phyloP scores from a whole-genome alignment of 2,797 vertebrate genomes.

The Lates japonicus region DNA sequence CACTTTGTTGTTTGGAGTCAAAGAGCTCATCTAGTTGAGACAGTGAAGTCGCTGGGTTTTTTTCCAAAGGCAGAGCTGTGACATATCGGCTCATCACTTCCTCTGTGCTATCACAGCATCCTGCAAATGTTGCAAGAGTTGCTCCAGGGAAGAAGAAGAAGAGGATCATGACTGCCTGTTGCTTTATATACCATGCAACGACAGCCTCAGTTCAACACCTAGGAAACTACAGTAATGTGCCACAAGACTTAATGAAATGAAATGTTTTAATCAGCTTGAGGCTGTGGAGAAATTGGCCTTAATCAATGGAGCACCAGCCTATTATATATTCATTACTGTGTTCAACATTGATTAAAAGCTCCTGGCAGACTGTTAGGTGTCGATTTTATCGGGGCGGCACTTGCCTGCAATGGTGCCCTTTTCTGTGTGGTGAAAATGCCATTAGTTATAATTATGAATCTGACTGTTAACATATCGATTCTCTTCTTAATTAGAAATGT shows the following conservation, averaged over 20 bases:
- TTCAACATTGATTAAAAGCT: constrained; percentile 67
- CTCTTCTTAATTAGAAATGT: constrained; percentile 62
- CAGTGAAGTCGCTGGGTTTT: not conserved
- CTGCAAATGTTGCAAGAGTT: constrained; percentile 27
- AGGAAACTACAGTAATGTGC: constrained; percentile 28
- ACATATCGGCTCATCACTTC: constrained; percentile 21
- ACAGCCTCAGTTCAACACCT: constrained; percentile 26
- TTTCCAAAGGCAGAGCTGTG: constrained; percentile 12
- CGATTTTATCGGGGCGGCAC: constrained; percentile 44
- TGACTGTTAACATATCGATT: constrained; percentile 59
- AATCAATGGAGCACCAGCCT: constrained; percentile 56
- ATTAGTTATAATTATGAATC: constrained; percentile 63
- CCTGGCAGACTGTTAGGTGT: constrained; percentile 44
- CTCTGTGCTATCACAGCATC: constrained; percentile 18
- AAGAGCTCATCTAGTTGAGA: constrained; percentile 7
- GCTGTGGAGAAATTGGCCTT: constrained; percentile 40
- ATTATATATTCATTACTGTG: constrained; percentile 63
- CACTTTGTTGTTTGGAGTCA: not conserved
- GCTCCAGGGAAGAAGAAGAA: constrained; percentile 23
- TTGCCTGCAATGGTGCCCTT: constrained; percentile 26
- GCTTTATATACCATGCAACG: not conserved
- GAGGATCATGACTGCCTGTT: not conserved
- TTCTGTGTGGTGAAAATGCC: constrained; percentile 42
- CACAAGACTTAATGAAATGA: constrained; percentile 35
- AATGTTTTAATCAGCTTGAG: constrained; percentile 52